Conservation (phyloP, 2,797 vertebrate genomes). For the Sylvia borin region DNA sequence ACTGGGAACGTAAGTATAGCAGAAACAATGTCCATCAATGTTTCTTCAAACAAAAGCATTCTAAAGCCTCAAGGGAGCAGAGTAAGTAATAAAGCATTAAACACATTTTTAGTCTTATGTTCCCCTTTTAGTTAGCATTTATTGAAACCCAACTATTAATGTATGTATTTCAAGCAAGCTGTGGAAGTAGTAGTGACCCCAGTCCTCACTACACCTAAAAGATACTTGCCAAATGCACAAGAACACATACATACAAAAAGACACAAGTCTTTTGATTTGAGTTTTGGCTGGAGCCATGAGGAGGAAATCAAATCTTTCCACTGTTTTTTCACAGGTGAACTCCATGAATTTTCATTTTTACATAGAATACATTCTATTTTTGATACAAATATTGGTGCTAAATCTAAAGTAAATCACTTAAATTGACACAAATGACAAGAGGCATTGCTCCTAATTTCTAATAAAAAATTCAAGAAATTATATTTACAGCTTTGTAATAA, state of each 20-base stretch:
- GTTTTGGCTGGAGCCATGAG: not conserved
- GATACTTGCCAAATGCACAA: not conserved
- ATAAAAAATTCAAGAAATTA: conserved; percentile 4
- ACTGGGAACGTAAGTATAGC: not conserved
- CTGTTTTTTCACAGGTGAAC: not conserved
- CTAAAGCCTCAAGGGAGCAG: not conserved
- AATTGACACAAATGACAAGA: not conserved
- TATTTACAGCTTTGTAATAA: conserved; percentile 13
- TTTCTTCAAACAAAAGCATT: not conserved
- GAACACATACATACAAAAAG: not conserved
- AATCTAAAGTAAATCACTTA: not conserved
- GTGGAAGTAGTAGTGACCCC: not conserved
- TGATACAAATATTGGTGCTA: not conserved
- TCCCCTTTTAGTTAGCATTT: not conserved
- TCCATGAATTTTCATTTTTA: not conserved
- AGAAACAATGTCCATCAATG: not conserved
- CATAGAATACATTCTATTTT: not conserved
- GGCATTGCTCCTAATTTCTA: not conserved
- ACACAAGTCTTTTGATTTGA: not conserved
- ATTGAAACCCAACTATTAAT: not conserved
- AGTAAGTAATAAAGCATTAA: not conserved
- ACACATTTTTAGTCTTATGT: not conserved
- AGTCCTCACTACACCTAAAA: not conserved
- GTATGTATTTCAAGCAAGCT: not conserved
- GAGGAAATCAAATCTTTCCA: not conserved